Base-by-base conservation (phyloP, 2,888 invertebrate genomes). In the Cephus spinipes region DNA sequence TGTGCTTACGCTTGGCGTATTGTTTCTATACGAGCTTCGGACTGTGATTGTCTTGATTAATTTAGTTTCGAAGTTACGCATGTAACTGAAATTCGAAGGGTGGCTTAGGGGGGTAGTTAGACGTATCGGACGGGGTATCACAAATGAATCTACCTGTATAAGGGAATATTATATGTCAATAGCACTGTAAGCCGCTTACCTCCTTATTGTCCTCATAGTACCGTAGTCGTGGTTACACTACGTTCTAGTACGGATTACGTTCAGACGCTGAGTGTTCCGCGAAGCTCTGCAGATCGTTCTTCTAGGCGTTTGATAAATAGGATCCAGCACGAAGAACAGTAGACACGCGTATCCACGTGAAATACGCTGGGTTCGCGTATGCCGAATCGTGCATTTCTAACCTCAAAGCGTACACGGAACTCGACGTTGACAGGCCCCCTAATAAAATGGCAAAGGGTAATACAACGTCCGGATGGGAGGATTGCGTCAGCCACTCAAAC, bases 111-210 rank as follows among this genome's bases (percentile, higher is more conserved):
- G 36, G 12, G 36, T 12, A 36, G 36, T 12, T 12, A 6, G 15
- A 15, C 4, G 15, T 23, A 40, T 40, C 40, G 15, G 15, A 23
- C 23, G 6, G 6, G 15, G 23, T 36, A 40, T 40, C 40, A 15
- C 55, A 55, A 23, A 23, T 55, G 55, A 55, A 55, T 55, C 55
- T 55, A 55, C 55, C 55, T 55, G 55, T 55, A 55, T 23, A 55
- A 23, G 23, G 55, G 55, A 55, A 55, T 55, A 55, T 55, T 86
- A 85, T 86, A 84, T 86, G 88, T 88, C 88, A 88, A 88, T 87
- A 86, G 85, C 76, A 69, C 32, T 81, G 80, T 87, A 87, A 88
- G 87, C 88, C 83, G 87, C 88, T 88, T 88, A 86, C 81, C 77
- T 35, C 76, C 80, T 83, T 79, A 79, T 80, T 81, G 78, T 81